Conservation (phyloP, 1,140 invertebrate genomes). For the Spodoptera frugiperda region DNA sequence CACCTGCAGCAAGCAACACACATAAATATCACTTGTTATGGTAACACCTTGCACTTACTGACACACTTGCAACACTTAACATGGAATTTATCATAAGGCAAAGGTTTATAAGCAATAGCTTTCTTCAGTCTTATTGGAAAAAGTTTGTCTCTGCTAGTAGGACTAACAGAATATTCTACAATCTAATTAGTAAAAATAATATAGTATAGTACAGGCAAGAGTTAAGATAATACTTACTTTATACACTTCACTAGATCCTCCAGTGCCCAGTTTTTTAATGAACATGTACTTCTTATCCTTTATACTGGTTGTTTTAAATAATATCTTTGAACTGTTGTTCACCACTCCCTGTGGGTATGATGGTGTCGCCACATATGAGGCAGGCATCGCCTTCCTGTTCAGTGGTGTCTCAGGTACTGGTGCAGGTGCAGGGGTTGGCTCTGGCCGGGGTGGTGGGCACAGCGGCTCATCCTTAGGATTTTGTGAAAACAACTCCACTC, state of each 20-base stretch:
- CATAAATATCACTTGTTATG: background rate
- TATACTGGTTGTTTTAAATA: slow-evolving; percentile 79
- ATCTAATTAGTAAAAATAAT: too few species aligned
- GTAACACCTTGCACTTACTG: too few species aligned
- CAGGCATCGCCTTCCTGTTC: slow-evolving; percentile 68
- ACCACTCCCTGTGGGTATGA: slow-evolving; percentile 74
- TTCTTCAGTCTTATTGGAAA: too few species aligned
- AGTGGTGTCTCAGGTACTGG: slow-evolving; percentile 70
- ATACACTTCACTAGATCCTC: slow-evolving; percentile 85
- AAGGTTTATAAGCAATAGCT: too few species aligned
- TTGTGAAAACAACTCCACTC: slow-evolving; percentile 75
- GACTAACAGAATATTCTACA: too few species aligned
- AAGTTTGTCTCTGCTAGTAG: too few species aligned
- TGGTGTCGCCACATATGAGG: slow-evolving; percentile 70
- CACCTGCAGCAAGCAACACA: slow-evolving; percentile 63
- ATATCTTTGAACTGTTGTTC: slow-evolving; percentile 70
- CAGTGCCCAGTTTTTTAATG: slow-evolving; percentile 80
- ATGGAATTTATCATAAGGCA: too few species aligned
- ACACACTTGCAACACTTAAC: too few species aligned
- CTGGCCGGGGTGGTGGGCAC: slow-evolving; percentile 24
- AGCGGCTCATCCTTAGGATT: slow-evolving; percentile 55
- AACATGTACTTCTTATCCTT: slow-evolving; percentile 84
- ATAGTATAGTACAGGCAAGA: too few species aligned
- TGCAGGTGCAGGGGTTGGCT: slow-evolving; percentile 2
- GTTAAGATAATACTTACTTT: slow-evolving; percentile 66